Conservation (phyloP, 2,113 vertebrate species). For the Microtus richardsoni region DNA sequence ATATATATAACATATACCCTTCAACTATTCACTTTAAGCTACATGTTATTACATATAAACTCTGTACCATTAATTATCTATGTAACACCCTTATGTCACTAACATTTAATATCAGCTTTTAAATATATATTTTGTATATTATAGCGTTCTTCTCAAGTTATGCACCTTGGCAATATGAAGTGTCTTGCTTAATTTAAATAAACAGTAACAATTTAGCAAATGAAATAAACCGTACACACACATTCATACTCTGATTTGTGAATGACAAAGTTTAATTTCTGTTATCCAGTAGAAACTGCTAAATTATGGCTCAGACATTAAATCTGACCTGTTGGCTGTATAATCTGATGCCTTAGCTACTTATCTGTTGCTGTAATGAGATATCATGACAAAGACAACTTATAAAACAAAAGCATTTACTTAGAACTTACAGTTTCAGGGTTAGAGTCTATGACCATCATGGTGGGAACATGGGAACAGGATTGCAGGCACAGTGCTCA, state of each 20-base stretch:
- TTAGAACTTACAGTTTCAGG: not conserved
- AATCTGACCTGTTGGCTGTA: not conserved
- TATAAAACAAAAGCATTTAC: not conserved
- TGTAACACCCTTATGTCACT: not conserved
- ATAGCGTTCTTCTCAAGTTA: not conserved
- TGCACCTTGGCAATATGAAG: not conserved
- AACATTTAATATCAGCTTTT: not conserved
- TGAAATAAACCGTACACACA: not conserved
- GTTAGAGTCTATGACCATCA: no score
- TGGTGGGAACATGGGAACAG: not conserved
- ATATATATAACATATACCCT: not conserved
- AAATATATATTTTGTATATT: not conserved
- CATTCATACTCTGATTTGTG: not conserved
- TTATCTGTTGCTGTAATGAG: not conserved
- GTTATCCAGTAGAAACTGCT: rapidly evolving
- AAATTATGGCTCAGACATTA: not conserved
- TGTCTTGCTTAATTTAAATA: not conserved
- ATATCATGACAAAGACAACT: not conserved
- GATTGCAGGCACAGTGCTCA: not conserved
- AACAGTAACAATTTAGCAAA: not conserved
- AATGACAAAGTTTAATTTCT: not conserved
- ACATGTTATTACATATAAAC: not conserved
- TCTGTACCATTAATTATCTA: not conserved
- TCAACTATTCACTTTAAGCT: not conserved
- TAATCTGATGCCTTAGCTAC: not conserved